phyloP scores from a whole-genome alignment of 1,140 invertebrate genomes.

The Diorhabda sublineata region DNA sequence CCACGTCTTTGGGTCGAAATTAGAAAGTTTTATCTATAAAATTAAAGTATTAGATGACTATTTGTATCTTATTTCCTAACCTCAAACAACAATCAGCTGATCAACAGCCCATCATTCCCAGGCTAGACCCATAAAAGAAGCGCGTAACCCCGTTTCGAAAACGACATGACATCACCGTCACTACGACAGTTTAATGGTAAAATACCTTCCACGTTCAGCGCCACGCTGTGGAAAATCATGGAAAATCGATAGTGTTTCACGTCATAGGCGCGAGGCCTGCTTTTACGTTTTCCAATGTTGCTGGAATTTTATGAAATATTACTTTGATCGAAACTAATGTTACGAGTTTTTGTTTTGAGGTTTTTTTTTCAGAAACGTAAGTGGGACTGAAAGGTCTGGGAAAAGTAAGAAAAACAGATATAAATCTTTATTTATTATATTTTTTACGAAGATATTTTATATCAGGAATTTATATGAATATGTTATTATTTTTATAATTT shows the following conservation, averaged over 20 bases:
- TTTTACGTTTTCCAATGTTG: not conserved
- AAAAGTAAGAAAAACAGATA: not conserved
- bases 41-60: no score
- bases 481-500: no score
- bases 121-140: constrained; percentile 1
- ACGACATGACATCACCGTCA: not conserved
- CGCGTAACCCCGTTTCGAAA: not conserved
- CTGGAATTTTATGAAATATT: constrained; percentile 1
- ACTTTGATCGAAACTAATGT: not conserved
- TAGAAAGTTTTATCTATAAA: no score
- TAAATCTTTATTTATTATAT: no score
- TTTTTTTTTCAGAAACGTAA: not conserved
- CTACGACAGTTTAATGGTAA: constrained; percentile 2
- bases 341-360: not conserved
- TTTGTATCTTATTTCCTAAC: not conserved
- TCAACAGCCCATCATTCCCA: not conserved
- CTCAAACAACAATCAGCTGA: constrained; percentile 1
- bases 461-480: no score
- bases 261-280: not conserved
- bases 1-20: no score
- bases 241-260: not conserved
- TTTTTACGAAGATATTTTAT: no score
- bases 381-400: not conserved
- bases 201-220: not conserved
- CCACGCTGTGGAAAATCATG: not conserved